These are phyloP conservation scores for Cephonodes hylas DNA, from an alignment of 2,888 invertebrate genomes.

Conservation along the genomic window DNA sequence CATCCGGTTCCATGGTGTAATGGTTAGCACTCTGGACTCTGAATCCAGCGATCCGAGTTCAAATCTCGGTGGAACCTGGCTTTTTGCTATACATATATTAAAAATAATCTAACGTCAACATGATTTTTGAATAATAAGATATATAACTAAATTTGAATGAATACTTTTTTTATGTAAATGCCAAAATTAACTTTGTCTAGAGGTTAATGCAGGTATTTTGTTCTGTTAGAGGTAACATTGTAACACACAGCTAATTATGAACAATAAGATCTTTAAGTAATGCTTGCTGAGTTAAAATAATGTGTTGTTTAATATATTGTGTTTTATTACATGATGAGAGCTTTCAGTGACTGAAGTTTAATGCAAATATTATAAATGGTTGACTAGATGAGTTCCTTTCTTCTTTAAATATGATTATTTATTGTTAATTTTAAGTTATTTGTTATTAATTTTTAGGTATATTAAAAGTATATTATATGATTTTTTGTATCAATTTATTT, in stretches of 20 bases:
- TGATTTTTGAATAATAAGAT: no score
- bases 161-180: conserved; percentile 2
- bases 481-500: no score
- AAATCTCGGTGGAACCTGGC: conserved; percentile 88
- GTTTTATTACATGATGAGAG: no score
- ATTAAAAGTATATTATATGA: no score
- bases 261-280: neutral
- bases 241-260: neutral
- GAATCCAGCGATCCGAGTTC: conserved; percentile 92
- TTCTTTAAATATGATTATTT: neutral
- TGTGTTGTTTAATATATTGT: no score
- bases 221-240: neutral
- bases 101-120: no score
- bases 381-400: no score
- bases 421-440: no score
- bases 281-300: no score
- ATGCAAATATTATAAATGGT: no score
- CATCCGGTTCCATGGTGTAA: conserved; percentile 81
- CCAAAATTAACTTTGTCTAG: conserved; percentile 3
- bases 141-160: neutral
- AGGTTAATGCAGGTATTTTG: neutral
- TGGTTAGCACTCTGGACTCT: conserved; percentile 91
- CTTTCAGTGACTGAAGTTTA: no score
- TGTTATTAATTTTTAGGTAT: no score
- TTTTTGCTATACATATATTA: conserved; percentile 22